Evolutionary conservation across 2,888 invertebrate species (phyloP), one percentile per base, ranked within the genome.

Genomic region (Eilema griseolum): DNA sequence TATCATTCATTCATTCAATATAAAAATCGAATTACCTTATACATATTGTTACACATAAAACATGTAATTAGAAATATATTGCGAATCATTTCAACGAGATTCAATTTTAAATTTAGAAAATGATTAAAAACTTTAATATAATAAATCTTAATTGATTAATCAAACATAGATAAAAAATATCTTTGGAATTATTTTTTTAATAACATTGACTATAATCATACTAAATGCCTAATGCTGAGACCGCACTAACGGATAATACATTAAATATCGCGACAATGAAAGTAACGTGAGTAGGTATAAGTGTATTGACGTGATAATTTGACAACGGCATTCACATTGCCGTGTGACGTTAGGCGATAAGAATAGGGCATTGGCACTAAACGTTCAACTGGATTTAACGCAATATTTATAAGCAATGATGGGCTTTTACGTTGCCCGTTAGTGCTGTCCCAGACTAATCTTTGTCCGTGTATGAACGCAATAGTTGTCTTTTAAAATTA

Each of bases 111-210:
- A 31, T 31, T 23, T 7, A 7, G n/a, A 61, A 37, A 23, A 60
- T 1, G 12, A 23, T 23, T 23, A 2, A 24, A 37, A 3, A 62
- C 3, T 10, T 16, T 62, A 16, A 20, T 11, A 41, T 10, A 63
- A 37, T 26, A 63, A 26, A 63, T 24, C 62, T 26, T 26, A 41
- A 46, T 26, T 2, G 8, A 63, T 20, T 14, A 63, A 62, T 24
- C 20, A n/a, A 20, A 20, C 16, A 59, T 46, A 46, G 46, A 63
- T 20, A 23, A 46, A 63, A 33, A 10, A n/a, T 57, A 59, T 66
- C 66, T 66, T 66, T 66, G 66, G 66, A 41, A 59, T 57, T 37
- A 59, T 57, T 37, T 52, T n/a, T 20, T 46, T 52, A n/a, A n/a
- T 52, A 52, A 66, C 12, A 37, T 66, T 33, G 56, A 56, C 26